Evolutionary conservation across 2,113 vertebrate species (phyloP).

Genomic region (Phyllostomus hastatus): DNA sequence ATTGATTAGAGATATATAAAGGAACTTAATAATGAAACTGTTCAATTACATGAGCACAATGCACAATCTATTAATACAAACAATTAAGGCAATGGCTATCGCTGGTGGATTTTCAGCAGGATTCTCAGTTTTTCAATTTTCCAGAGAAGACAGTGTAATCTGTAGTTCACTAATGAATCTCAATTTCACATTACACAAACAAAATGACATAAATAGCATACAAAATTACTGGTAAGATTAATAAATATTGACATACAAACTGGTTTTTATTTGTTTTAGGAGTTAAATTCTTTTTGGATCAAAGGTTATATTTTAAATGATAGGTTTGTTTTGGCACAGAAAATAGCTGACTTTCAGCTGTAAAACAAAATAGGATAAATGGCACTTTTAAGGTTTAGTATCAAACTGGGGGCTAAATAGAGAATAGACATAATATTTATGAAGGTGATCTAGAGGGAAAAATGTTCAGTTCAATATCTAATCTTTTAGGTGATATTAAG

Average conservation of each 20-base stretch:
- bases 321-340: background rate
- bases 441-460: background rate
- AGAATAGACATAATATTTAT: background rate
- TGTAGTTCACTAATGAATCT: background rate
- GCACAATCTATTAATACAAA: background rate
- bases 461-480: background rate
- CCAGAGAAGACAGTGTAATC: background rate
- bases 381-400: background rate
- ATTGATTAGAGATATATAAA: background rate
- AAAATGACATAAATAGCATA: background rate
- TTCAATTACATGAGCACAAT: background rate
- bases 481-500: background rate
- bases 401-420: background rate
- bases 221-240: background rate
- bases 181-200: background rate
- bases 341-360: background rate
- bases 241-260: background rate
- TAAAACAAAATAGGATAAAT: background rate
- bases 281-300: background rate
- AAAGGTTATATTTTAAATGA: conserved; percentile 1
- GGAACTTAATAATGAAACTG: background rate
- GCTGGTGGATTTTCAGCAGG: background rate
- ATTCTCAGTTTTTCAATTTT: background rate
- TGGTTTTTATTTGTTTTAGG: conserved; percentile 2
- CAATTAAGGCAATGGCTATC: background rate